phyloP scores from a whole-genome alignment of 2,113 vertebrate genomes.

The Cololabis saira region DNA sequence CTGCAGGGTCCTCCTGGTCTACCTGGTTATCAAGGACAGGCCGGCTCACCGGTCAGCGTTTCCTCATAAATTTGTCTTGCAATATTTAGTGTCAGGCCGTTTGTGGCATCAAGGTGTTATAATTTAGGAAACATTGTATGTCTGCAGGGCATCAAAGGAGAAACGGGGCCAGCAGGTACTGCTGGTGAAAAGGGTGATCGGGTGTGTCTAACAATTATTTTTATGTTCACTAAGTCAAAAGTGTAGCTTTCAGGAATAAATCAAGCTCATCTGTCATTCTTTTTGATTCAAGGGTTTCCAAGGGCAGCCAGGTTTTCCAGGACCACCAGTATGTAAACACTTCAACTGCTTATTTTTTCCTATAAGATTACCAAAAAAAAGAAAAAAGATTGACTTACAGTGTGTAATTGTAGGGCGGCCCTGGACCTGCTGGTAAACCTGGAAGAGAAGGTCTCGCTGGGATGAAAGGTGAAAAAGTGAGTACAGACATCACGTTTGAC shows the following conservation, averaged over 20 bases:
- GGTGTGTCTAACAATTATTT: constrained; percentile 70
- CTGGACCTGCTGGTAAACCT: constrained; percentile 89
- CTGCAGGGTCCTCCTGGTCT: constrained; percentile 88
- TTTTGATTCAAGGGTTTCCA: constrained; percentile 87
- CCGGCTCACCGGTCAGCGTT: constrained; percentile 86
- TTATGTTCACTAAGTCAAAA: neutral
- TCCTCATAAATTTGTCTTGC: constrained; percentile 9
- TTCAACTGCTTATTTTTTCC: neutral
- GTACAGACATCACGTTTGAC: neutral
- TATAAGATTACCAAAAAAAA: neutral
- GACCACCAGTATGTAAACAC: constrained; percentile 84
- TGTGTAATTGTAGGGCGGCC: constrained; percentile 83
- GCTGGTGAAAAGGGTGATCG: constrained; percentile 90
- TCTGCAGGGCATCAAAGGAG: constrained; percentile 91
- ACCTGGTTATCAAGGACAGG: constrained; percentile 86
- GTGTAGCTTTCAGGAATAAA: neutral
- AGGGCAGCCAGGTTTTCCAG: constrained; percentile 93
- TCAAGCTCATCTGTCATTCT: neutral
- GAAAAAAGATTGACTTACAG: neutral
- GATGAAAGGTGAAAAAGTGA: constrained; percentile 89
- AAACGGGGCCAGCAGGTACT: constrained; percentile 83
- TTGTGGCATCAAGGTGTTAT: constrained; percentile 13
- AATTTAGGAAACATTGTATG: constrained; percentile 17
- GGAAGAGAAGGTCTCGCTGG: constrained; percentile 86
- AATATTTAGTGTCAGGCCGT: constrained; percentile 1